Evolutionary conservation across 2,888 invertebrate genomes (phyloP).

Genomic region (Fragum sueziense): DNA sequence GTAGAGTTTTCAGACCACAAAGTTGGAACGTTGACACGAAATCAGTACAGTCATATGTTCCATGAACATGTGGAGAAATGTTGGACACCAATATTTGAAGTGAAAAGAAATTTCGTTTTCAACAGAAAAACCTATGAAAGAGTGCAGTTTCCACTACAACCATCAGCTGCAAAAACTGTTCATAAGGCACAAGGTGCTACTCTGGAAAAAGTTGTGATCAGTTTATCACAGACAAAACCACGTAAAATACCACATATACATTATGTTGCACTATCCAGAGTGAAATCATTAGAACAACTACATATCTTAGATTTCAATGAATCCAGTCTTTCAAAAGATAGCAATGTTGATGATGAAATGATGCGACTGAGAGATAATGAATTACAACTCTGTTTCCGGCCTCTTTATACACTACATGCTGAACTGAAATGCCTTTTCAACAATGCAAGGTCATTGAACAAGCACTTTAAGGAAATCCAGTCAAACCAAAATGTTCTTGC

Average conservation of each 20-base stretch:
- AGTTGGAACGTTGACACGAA: conserved; percentile 22
- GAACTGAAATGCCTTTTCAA: background rate
- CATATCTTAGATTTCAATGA: conserved; percentile 1
- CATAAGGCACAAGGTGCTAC: conserved; percentile 4
- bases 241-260: background rate
- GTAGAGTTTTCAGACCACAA: conserved; percentile 42
- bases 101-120: conserved; percentile 21
- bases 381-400: background rate
- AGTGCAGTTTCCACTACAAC: background rate
- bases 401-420: background rate
- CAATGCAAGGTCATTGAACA: background rate
- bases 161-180: background rate
- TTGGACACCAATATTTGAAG: conserved; percentile 37
- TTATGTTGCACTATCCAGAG: conserved; percentile 5
- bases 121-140: background rate
- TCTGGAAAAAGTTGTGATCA: background rate
- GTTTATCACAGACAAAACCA: background rate
- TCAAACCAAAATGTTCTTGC: background rate
- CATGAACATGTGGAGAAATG: background rate
- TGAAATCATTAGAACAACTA: background rate
- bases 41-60: conserved; percentile 32
- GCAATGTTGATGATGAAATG: conserved; percentile 4
- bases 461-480: background rate
- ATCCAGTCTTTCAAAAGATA: background rate
- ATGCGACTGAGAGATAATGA: background rate